Conservation (phyloP, 1,140 invertebrate species). For the Drosophila miranda region DNA sequence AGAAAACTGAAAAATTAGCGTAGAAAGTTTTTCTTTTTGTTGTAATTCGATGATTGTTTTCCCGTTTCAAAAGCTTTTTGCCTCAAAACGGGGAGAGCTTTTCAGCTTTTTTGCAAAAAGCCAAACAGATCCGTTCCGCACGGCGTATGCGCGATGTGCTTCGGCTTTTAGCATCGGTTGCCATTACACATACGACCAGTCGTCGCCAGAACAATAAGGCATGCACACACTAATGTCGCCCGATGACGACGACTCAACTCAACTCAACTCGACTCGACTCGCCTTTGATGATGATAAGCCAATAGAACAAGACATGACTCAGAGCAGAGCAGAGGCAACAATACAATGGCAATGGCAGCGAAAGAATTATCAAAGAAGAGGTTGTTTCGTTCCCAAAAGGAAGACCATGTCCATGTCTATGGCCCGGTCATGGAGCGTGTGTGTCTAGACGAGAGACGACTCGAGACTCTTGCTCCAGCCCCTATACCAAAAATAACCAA, state of each 20-base stretch:
- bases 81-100: background rate
- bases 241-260: constrained; percentile 10
- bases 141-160: constrained; percentile 74
- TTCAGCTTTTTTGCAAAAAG: constrained; percentile 5
- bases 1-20: constrained; percentile 59
- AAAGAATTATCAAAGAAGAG: constrained; percentile 13
- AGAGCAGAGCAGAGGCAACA: constrained; percentile 3
- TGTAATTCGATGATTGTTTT: constrained; percentile 40
- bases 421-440: constrained; percentile 18
- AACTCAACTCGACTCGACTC: background rate
- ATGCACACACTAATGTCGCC: constrained; percentile 24
- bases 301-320: constrained; percentile 47
- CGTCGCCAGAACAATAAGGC: constrained; percentile 56
- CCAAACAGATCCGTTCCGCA: constrained; percentile 21
- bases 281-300: constrained; percentile 44
- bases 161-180: constrained; percentile 4
- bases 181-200: constrained; percentile 66
- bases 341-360: background rate
- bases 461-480: constrained; percentile 45
- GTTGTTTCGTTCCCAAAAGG: constrained; percentile 34
- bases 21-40: constrained; percentile 65
- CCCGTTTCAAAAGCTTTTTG: constrained; percentile 27
- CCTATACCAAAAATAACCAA: constrained; percentile 57
- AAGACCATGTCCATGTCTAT: constrained; percentile 24
- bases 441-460: constrained; percentile 27